phyloP scores from a whole-genome alignment of 1,140 invertebrate species.

The Leptinotarsa defecta region DNA sequence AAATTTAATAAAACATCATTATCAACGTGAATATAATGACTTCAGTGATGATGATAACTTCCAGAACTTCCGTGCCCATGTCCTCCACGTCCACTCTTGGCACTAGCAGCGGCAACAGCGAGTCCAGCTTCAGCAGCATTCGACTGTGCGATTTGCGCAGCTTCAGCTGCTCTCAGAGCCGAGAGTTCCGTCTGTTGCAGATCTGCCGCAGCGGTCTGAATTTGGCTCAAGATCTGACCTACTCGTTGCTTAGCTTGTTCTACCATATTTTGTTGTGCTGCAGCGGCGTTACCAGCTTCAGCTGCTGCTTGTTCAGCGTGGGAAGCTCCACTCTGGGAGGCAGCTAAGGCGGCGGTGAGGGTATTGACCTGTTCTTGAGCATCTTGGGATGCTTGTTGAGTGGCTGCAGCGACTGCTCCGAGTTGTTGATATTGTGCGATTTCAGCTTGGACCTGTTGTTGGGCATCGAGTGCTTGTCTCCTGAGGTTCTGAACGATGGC shows the following conservation, averaged over 20 bases:
- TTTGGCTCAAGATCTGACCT: conserved; percentile 29
- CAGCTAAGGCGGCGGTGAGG: conserved; percentile 33
- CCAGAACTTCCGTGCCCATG: neutral
- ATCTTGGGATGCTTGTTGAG: conserved; percentile 40
- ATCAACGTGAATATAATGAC: neutral
- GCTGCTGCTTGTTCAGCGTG: conserved; percentile 1
- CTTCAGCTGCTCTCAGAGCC: conserved; percentile 38
- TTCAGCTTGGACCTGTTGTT: conserved; percentile 40
- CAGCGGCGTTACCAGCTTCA: conserved; percentile 41
- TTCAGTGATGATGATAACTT: conserved; percentile 11
- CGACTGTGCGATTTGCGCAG: conserved; percentile 43
- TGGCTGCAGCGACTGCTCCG: conserved; percentile 37
- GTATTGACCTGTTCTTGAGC: conserved; percentile 35
- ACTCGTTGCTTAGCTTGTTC: conserved; percentile 40
- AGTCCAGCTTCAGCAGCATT: conserved; percentile 45
- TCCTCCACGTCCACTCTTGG: conserved; percentile 1
- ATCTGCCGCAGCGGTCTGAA: conserved; percentile 38
- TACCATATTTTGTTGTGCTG: conserved; percentile 42
- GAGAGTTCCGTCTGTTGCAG: conserved; percentile 41
- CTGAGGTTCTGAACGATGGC: conserved; percentile 42
- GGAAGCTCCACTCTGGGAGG: conserved; percentile 23
- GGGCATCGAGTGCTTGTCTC: conserved; percentile 39
- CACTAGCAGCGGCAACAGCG: conserved; percentile 40
- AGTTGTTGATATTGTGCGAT: conserved; percentile 39
- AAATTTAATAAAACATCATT: neutral